Conservation (phyloP, 2,888 invertebrate genomes). For the Teleiodes luculella region DNA sequence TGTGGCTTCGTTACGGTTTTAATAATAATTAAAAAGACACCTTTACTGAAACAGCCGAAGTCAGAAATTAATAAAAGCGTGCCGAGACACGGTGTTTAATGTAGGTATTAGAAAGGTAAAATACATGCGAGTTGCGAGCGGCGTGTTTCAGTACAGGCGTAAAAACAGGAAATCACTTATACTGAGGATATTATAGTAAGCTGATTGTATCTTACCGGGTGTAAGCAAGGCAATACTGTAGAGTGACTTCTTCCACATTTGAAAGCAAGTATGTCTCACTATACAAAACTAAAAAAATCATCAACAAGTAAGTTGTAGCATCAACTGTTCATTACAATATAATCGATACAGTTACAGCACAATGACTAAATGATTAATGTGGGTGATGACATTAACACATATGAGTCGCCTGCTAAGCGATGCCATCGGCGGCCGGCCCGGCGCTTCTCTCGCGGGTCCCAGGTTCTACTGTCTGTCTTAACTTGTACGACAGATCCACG, state of each 20-base stretch:
- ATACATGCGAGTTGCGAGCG: conserved; percentile 47
- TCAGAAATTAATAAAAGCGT: conserved; percentile 38
- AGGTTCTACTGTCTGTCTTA: background rate
- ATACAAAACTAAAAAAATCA: conserved; percentile 76
- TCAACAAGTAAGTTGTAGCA: conserved; percentile 73
- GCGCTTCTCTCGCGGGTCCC: background rate
- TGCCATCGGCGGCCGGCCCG: conserved; percentile 33
- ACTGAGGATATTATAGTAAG: conserved; percentile 76
- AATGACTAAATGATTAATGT: conserved; percentile 64
- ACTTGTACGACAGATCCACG: conserved; percentile 1
- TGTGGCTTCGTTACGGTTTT: conserved; percentile 66
- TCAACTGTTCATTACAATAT: conserved; percentile 70
- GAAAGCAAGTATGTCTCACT: conserved; percentile 77
- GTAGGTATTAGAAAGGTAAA: conserved; percentile 25
- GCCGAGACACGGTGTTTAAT: conserved; percentile 31
- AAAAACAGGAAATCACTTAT: conserved; percentile 70
- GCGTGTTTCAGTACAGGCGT: conserved; percentile 67
- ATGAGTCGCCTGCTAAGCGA: conserved; percentile 53
- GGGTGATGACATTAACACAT: conserved; percentile 57
- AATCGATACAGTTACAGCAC: conserved; percentile 69
- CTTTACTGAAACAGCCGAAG: conserved; percentile 66
- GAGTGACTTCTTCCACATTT: conserved; percentile 78
- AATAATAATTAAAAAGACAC: conserved; percentile 47
- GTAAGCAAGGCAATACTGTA: conserved; percentile 78
- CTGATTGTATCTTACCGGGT: conserved; percentile 78